Evolutionary conservation across 2,797 vertebrate species (phyloP), one percentile per base, ranked within the genome.

Genomic region (Myotis pilosus): DNA sequence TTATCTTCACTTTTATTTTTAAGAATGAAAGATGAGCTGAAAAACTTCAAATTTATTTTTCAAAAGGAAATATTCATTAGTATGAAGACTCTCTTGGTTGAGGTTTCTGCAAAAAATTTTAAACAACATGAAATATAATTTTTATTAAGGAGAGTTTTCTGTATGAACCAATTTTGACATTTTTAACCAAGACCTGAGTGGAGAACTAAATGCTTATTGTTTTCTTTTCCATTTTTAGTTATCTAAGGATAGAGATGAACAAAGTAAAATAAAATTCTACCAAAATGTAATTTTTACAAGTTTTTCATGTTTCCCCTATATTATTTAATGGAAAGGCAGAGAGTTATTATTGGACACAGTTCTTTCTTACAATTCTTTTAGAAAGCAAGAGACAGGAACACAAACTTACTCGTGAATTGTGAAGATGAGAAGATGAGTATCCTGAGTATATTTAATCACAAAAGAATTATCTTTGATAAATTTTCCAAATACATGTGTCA

Each of bases 1-100:
- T 53, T 66, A 76, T 53, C 33, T 78, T 38, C 57, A 93, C 8
- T 80, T 96, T 57, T 71, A 49, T 69, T 79, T 88, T 86, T 72
- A 53, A 88, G 20, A 55, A 55, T 87, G 38, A 87, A 85, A 66
- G 4, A 33, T 72, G 30, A 62, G 5, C 7, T 78, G 22, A 74
- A 78, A 82, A 51, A 4, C 3, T 49, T 51, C 8, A 51, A 28
- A 47, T 6, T 11, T 64, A 69, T 75, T 84, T 88, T 30, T n/a
- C 28, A 30, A 64, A 64, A 8, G 25, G 25, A 49, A 30, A 20
- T 57, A 60, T 28, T 49, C 10, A 55, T 19, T 55, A 83, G 8
- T 47, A 23, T 64, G 17, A 55, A 76, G 22, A 75, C 23, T 30
- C 10, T 30, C 23, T 51, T 8, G 6, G 17, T 33, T 17, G 8